Base-by-base conservation (phyloP, 2,113 vertebrate genomes). In the Zingel zingel region DNA sequence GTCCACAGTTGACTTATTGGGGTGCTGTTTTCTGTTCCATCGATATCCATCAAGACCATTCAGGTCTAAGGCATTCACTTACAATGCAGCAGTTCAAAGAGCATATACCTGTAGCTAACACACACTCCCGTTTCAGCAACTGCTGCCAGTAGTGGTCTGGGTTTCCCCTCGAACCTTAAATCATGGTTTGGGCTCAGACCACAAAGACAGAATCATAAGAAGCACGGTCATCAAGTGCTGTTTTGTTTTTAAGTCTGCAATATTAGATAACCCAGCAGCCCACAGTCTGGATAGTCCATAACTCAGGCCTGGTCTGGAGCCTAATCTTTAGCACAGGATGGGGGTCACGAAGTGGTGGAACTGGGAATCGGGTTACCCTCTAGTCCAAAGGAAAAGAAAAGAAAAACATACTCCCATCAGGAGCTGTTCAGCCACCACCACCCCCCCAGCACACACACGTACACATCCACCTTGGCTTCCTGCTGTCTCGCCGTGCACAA, bases 361-460 rank as follows among this genome's bases (percentile, higher is more conserved):
- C 61, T 63, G 66, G 68, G 85, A 86, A 53, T 92, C 77, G 4
- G 50, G 77, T 92, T 92, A 83, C 92, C 61, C 54, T 83, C 71
- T 30, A 77, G 79, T 83, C 79, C 64, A 68, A 66, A 82, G 53
- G 63, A 70, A 76, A 80, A 84, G 83, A 90, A 88, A 93, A 93
- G 89, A 91, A 95, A 92, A 93, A 92, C 91, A 94, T 56, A 79
- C 76, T 76, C 92, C 84, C 82, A 91, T 94, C 88, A 57, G 74
- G 67, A 81, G 76, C 79, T 80, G 71, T 67, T 75, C 21, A 48
- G 58, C 71, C 81, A 21, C 63, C 62, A 0, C 47, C 53, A 2
- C 14, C 14, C 47, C 47, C 18, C 25, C 3, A 1, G 3, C 63
- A 59, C 45, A 56, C 59, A n/a, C 74, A 47, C 45, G 10, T 33